Evolutionary conservation across 2,888 invertebrate genomes (phyloP).

Genomic region (Coelinius sp.): DNA sequence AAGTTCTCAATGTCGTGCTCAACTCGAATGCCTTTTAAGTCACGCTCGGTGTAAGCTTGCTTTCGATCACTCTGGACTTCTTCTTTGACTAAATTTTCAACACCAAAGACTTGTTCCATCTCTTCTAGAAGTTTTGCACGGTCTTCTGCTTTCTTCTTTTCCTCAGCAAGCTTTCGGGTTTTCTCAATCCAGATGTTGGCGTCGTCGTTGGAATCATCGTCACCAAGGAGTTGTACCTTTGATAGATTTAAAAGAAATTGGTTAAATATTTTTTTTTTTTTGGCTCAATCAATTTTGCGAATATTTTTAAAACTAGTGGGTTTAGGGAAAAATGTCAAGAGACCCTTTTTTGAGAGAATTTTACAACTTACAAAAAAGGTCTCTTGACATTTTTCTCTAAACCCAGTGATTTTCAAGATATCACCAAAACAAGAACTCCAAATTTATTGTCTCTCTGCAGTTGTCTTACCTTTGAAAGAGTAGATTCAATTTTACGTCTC

Average conservation of each 20-base stretch:
- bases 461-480: constrained; percentile 74
- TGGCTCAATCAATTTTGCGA: too few relatives aligned
- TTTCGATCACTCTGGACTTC: constrained; percentile 77
- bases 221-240: constrained; percentile 78
- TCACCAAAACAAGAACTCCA: too few relatives aligned
- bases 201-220: constrained; percentile 80
- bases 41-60: constrained; percentile 78
- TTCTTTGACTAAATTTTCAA: constrained; percentile 86
- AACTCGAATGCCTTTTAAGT: constrained; percentile 87
- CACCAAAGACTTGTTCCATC: constrained; percentile 95
- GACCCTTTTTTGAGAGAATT: too few relatives aligned
- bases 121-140: constrained; percentile 94
- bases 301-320: too few relatives aligned
- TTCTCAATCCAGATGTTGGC: constrained; percentile 87
- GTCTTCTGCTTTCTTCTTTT: constrained; percentile 88
- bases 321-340: too few relatives aligned
- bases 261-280: too few relatives aligned
- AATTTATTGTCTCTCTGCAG: too few relatives aligned
- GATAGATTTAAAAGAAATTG: too few relatives aligned
- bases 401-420: too few relatives aligned
- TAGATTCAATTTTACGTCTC: constrained; percentile 82
- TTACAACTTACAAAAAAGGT: too few relatives aligned
- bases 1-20: constrained; percentile 83
- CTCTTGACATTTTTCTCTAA: too few relatives aligned
- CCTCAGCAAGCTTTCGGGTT: constrained; percentile 81